Conservation (phyloP, 2,113 vertebrate species). For the Lasiurus borealis region DNA sequence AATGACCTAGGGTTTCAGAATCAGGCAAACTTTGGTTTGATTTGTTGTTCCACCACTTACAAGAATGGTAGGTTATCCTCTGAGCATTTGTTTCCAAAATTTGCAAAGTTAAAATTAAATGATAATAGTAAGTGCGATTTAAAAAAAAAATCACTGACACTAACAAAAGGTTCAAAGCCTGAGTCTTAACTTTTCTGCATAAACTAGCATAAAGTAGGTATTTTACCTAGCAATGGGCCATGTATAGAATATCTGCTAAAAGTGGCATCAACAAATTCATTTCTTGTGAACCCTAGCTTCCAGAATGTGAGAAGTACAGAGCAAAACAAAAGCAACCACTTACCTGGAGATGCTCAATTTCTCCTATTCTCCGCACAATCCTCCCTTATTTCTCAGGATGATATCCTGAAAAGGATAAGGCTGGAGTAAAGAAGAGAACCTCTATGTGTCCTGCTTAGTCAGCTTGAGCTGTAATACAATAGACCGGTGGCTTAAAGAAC, state of each 20-base stretch:
- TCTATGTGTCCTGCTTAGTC: not conserved
- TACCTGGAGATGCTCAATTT: not conserved
- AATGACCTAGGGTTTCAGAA: not conserved
- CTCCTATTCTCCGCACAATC: not conserved
- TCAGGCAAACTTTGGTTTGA: not conserved
- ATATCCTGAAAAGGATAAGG: not conserved
- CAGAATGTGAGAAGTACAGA: not conserved
- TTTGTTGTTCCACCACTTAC: not conserved
- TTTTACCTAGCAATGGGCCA: not conserved
- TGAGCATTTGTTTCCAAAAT: constrained; percentile 3
- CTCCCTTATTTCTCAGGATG: not conserved
- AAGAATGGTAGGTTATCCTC: not conserved
- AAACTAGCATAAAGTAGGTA: not conserved
- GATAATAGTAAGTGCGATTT: not conserved
- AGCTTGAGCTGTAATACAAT: not conserved
- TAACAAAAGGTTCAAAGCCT: constrained; percentile 1
- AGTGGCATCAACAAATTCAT: not conserved
- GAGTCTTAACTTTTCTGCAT: not conserved
- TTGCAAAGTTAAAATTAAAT: constrained; percentile 17
- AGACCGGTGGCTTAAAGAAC: not conserved
- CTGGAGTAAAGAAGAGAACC: not conserved
- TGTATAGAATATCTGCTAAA: not conserved
- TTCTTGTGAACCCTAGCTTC: not conserved
- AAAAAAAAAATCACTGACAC: not conserved
- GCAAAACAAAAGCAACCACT: not conserved